A percentile compares a stretch with the other conserved stretches of the same genome.
Conservation (phyloP, 1,140 invertebrate species). For the Hyphantria cunea region DNA sequence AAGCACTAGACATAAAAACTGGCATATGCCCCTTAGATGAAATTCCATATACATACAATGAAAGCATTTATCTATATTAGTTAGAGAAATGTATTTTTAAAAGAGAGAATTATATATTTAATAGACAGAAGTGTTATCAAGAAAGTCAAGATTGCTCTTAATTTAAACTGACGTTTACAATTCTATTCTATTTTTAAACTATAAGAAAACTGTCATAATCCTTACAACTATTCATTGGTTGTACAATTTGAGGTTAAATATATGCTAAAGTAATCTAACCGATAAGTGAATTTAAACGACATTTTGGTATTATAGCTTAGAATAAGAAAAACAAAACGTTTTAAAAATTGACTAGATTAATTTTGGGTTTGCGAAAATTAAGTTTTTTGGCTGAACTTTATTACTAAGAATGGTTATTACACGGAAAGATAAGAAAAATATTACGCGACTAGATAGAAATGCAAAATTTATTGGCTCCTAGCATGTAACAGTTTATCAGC, state of each 20-base stretch:
- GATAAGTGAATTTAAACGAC: conserved; percentile 35
- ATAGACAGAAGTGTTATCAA: conserved; percentile 12
- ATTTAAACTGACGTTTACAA: conserved; percentile 10
- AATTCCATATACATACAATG: conserved; percentile 16
- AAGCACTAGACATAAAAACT: conserved; percentile 18
- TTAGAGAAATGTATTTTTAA: background rate
- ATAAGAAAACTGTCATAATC: conserved; percentile 26
- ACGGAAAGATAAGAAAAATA: conserved; percentile 36
- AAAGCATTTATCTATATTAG: conserved; percentile 19
- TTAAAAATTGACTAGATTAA: conserved; percentile 75
- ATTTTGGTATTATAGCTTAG: conserved; percentile 68
- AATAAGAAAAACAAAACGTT: conserved; percentile 54
- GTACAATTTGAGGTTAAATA: conserved; percentile 49
- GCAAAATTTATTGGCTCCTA: conserved; percentile 47
- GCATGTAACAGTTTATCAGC: conserved; percentile 24
- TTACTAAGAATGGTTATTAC: conserved; percentile 45
- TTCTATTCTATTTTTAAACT: conserved; percentile 8
- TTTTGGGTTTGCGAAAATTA: conserved; percentile 67
- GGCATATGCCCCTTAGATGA: conserved; percentile 27
- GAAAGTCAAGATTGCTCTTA: conserved; percentile 1
- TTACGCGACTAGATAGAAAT: conserved; percentile 76
- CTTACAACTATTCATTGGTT: conserved; percentile 68
- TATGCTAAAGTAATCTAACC: conserved; percentile 22
- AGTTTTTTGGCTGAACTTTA: conserved; percentile 66
- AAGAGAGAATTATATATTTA: conserved; percentile 3